Conservation (phyloP, 2,113 vertebrate species). For the Bufo gargarizans region DNA sequence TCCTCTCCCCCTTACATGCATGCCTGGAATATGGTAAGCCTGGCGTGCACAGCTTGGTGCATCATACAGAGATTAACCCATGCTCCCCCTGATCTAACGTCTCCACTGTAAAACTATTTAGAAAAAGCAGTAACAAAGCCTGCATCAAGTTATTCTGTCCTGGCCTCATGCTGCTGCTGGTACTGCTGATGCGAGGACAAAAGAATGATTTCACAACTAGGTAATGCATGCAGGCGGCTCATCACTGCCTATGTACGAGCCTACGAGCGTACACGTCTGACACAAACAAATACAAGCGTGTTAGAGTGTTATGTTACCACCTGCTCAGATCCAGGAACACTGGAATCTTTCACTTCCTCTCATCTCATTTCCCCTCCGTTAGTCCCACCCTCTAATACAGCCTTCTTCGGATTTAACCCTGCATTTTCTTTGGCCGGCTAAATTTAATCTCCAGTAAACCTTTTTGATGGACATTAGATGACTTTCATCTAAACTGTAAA, state of each 20-base stretch:
- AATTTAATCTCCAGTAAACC: background rate
- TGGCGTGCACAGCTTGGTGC: background rate
- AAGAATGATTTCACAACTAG: background rate
- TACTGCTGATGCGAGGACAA: constrained; percentile 7
- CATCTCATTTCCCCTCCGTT: constrained; percentile 51
- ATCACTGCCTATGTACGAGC: background rate
- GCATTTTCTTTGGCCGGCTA: constrained; percentile 39
- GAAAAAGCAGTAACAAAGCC: constrained; percentile 1
- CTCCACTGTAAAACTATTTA: background rate
- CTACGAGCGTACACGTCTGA: background rate
- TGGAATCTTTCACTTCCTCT: constrained; percentile 44
- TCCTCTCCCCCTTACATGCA: background rate
- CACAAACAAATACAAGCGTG: constrained; percentile 34
- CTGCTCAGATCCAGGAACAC: constrained; percentile 50
- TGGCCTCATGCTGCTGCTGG: background rate
- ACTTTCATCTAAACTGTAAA: background rate
- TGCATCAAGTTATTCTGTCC: constrained; percentile 26
- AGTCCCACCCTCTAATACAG: constrained; percentile 23
- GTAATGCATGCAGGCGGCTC: constrained; percentile 6
- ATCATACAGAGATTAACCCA: background rate
- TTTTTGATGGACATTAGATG: background rate
- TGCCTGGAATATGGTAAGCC: background rate
- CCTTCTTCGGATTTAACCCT: constrained; percentile 52
- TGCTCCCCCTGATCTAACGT: background rate
- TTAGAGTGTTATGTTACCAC: constrained; percentile 6